Evolutionary conservation across 2,113 vertebrate genomes (phyloP).

Genomic region (Archocentrus centrarchus): DNA sequence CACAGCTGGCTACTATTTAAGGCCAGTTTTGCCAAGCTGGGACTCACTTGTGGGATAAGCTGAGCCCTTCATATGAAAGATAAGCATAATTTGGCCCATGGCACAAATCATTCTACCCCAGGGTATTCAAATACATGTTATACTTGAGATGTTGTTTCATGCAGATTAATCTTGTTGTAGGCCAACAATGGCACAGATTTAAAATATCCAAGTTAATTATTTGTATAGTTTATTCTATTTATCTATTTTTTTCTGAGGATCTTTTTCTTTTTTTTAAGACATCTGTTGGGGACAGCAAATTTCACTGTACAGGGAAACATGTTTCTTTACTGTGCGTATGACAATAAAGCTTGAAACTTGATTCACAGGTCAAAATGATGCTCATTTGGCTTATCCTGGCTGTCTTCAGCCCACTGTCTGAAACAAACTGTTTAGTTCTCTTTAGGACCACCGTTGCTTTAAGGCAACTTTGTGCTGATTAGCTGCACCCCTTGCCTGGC

Average conservation of each 20-base stretch:
- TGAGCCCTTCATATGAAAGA: neutral
- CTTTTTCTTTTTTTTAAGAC: no score
- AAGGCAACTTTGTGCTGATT: neutral
- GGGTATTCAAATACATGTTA: neutral
- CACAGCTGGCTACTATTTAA: slow-evolving; percentile 30
- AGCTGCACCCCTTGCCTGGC: neutral
- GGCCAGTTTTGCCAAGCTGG: slow-evolving; percentile 17
- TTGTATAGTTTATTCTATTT: no score
- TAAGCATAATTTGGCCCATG: neutral
- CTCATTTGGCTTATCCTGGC: neutral
- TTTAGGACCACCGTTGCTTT: neutral
- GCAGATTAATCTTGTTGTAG: neutral
- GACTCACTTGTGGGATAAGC: neutral
- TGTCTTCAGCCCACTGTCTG: neutral
- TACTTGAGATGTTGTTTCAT: neutral
- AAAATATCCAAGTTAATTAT: neutral
- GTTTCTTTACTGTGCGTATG: no score
- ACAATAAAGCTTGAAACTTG: no score
- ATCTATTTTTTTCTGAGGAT: no score
- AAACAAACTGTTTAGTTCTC: neutral
- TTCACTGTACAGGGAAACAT: no score
- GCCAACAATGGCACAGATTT: neutral
- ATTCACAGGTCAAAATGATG: neutral
- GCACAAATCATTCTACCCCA: neutral
- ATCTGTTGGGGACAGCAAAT: no score